Evolutionary conservation across 2,113 vertebrate species (phyloP), one percentile per base, ranked within the genome.

Genomic region (Paedocypris sp.): DNA sequence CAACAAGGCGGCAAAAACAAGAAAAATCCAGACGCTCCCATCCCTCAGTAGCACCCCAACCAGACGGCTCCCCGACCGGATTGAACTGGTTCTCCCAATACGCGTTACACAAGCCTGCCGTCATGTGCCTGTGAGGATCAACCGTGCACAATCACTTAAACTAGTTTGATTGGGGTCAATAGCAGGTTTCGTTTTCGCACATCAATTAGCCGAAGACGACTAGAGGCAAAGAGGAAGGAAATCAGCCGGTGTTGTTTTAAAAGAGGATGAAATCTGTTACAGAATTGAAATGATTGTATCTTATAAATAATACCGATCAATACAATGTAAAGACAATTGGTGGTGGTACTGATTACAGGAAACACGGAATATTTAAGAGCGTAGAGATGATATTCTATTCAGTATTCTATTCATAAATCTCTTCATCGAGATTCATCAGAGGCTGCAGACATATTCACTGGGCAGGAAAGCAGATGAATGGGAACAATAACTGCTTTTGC

Each of bases 41-140:
- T 42, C 39, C 56, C 39, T 64, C 49, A 39, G 33, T 52, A 57
- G 49, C 60, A 32, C 20, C 25, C 26, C 42, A 63, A n/a, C 71
- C 76, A 62, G 68, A 76, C 74, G 76, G 73, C 73, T 73, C 49
- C 32, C 63, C 26, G 64, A 82, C 84, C 69, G 78, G 83, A 76
- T 84, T 22, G 54, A 82, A 79, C 82, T 75, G 75, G 81, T 82
- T 84, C 59, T 31, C 52, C 42, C 60, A 50, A 38, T 26, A 46
- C 51, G 66, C 46, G 71, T 83, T 82, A 80, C 71, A 77, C 78
- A 82, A 80, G 77, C 67, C 62, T 49, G 46, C 62, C 68, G 53
- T 31, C 15, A 33, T 31, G 31, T 42, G 53, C 19, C 12, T 2
- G 46, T 16, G 4, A 22, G 48, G 39, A 50, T 51, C 32, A 32